Evolutionary conservation across 1,140 invertebrate genomes (phyloP).

Genomic region (Neodiprion lecontei): DNA sequence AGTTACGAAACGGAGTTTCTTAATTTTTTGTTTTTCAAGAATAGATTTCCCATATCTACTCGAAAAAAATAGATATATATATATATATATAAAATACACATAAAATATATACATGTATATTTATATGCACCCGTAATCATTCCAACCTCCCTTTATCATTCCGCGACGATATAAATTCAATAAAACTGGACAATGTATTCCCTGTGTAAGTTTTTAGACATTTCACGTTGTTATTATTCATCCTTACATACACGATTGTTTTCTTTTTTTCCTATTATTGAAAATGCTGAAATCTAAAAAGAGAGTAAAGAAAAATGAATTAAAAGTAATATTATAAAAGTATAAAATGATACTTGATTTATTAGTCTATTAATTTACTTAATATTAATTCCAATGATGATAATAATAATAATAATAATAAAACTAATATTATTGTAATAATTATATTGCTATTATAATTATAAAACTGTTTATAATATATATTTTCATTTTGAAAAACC

Average conservation of each 20-base stretch:
- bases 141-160: no score
- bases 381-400: constrained; percentile 47
- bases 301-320: no score
- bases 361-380: constrained; percentile 58
- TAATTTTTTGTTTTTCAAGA: no score
- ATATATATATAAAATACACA: no score
- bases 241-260: background rate
- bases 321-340: background rate
- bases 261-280: constrained; percentile 4
- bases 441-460: constrained; percentile 55
- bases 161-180: background rate
- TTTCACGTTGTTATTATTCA: background rate
- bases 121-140: no score
- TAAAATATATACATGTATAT: no score
- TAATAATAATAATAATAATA: constrained; percentile 49
- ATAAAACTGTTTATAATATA: constrained; percentile 63
- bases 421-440: constrained; percentile 60
- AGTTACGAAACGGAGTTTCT: no score
- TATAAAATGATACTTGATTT: constrained; percentile 18
- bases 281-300: no score
- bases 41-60: no score
- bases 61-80: no score
- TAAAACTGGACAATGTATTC: background rate
- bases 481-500: constrained; percentile 59
- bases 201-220: background rate